Conservation (phyloP, 2,797 vertebrate genomes). For the Lepidocolaptes lacrymiger region DNA sequence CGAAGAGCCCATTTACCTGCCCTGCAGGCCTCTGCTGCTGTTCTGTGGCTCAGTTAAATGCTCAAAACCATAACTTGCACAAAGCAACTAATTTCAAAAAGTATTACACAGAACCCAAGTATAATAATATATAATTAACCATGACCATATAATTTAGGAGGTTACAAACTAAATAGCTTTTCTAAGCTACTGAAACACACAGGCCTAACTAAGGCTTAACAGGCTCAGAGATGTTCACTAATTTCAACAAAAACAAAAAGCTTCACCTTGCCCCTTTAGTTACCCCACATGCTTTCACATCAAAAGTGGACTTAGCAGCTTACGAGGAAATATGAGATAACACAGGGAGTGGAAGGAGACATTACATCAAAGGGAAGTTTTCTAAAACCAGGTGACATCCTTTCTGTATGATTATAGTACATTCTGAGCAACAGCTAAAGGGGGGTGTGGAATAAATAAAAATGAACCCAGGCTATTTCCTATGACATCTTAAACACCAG, state of each 20-base stretch:
- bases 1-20: neutral
- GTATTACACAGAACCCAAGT: neutral
- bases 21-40: neutral
- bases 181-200: neutral
- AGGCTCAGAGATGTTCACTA: neutral
- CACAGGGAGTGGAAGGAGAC: neutral
- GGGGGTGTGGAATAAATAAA: neutral
- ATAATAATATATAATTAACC: neutral
- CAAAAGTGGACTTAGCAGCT: neutral
- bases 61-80: accelerated
- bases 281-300: neutral
- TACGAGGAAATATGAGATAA: neutral
- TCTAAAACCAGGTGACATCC: neutral
- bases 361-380: neutral
- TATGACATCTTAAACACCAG: neutral
- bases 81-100: neutral
- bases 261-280: neutral
- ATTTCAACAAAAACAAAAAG: neutral
- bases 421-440: neutral
- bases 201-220: neutral
- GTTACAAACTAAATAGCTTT: neutral
- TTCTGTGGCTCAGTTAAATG: neutral
- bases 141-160: neutral
- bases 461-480: neutral
- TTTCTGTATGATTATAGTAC: neutral